Evolutionary conservation across 2,888 invertebrate species (phyloP).

Genomic region (Quadroppia sp.): DNA sequence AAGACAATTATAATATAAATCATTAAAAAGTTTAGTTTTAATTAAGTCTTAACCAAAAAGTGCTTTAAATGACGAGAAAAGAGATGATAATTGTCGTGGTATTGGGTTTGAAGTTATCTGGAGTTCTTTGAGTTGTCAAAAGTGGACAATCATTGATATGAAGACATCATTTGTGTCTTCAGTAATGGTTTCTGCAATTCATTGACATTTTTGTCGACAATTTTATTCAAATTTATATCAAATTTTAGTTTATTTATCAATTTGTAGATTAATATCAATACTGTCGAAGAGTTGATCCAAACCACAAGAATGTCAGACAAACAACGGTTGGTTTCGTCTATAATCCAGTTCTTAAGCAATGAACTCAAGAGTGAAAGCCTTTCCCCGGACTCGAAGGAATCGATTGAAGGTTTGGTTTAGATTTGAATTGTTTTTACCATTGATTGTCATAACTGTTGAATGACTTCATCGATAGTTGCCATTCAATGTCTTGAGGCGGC

Average conservation of each 20-base stretch:
- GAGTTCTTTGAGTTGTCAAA: no score
- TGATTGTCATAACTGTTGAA: neutral
- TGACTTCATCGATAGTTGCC: constrained; percentile 61
- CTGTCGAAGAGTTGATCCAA: neutral
- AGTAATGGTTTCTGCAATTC: no score
- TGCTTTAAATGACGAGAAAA: no score
- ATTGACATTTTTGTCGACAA: no score
- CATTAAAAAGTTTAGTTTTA: no score
- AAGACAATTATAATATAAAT: no score
- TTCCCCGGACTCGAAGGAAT: constrained; percentile 61
- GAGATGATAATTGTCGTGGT: no score
- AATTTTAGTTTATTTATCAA: neutral
- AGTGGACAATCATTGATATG: no score
- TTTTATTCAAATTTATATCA: neutral
- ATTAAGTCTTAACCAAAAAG: no score
- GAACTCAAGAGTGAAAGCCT: constrained; percentile 53
- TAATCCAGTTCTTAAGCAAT: constrained; percentile 57
- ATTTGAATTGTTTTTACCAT: neutral
- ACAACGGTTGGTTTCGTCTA: constrained; percentile 52
- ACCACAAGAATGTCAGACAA: constrained; percentile 1
- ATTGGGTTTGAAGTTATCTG: no score
- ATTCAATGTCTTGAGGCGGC: constrained; percentile 90
- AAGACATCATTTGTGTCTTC: no score
- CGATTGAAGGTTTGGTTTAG: constrained; percentile 62
- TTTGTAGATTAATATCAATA: neutral